phyloP scores from a whole-genome alignment of 2,113 vertebrate species.

The Neomonachus schauinslandi region DNA sequence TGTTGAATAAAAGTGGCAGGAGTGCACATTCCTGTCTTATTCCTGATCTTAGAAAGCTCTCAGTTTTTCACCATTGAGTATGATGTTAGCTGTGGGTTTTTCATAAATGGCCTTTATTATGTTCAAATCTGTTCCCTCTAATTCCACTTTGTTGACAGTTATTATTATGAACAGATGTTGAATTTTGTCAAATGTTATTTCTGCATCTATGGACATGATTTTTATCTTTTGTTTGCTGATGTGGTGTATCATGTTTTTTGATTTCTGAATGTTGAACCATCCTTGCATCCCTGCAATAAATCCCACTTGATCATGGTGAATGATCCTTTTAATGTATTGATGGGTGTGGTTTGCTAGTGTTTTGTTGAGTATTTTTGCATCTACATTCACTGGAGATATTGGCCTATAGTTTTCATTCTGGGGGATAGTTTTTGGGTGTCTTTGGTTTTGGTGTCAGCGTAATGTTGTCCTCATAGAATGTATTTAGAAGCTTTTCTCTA shows the following conservation, averaged over 20 bases:
- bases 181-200: background rate
- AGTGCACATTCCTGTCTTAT: background rate
- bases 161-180: background rate
- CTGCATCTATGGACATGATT: background rate
- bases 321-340: background rate
- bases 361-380: background rate
- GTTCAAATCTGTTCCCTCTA: background rate
- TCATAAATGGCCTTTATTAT: background rate
- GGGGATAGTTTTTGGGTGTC: background rate
- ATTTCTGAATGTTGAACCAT: background rate
- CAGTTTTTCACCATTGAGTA: background rate
- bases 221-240: background rate
- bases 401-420: background rate
- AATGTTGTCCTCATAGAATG: background rate
- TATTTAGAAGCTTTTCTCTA: background rate
- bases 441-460: background rate
- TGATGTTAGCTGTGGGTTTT: background rate
- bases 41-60: background rate
- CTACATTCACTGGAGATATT: background rate
- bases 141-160: background rate
- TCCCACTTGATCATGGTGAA: background rate
- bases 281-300: background rate
- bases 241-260: background rate
- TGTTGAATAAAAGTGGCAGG: background rate
- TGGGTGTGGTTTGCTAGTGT: background rate